Percentiles rank a stretch among this genome's conserved stretches.
phyloP scores from a whole-genome alignment of 2,113 vertebrate genomes.

The Oncorhynchus mykiss region DNA sequence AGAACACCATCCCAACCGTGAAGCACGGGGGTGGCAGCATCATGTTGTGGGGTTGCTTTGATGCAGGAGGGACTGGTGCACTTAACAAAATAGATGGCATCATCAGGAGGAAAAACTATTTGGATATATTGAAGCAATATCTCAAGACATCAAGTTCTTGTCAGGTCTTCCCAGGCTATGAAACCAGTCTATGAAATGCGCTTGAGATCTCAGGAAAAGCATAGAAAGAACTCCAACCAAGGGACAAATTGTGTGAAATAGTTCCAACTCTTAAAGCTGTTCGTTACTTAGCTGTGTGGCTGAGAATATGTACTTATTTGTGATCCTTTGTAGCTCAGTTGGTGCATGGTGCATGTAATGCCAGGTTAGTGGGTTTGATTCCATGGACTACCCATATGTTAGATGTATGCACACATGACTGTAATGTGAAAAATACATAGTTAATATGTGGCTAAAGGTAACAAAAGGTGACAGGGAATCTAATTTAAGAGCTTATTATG shows the following conservation, averaged over 20 bases:
- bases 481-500: constrained; percentile 53
- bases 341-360: neutral
- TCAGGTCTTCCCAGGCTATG: neutral
- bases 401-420: constrained; percentile 2
- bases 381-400: no score
- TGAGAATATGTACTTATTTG: constrained; percentile 35
- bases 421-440: constrained; percentile 42
- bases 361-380: no score
- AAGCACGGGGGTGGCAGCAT: no score
- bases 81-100: no score
- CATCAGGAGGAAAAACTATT: no score
- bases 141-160: neutral
- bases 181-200: neutral
- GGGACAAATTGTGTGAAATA: neutral
- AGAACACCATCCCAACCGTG: no score
- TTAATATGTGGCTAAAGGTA: constrained; percentile 4
- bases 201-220: neutral
- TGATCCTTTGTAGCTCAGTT: constrained; percentile 14
- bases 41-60: no score
- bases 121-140: no score
- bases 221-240: neutral
- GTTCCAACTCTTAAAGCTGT: neutral
- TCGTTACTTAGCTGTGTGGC: constrained; percentile 17
- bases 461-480: constrained; percentile 50
- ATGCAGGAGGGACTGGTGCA: no score